phyloP scores from a whole-genome alignment of 2,888 invertebrate genomes.

The Chrysolina haemoptera region DNA sequence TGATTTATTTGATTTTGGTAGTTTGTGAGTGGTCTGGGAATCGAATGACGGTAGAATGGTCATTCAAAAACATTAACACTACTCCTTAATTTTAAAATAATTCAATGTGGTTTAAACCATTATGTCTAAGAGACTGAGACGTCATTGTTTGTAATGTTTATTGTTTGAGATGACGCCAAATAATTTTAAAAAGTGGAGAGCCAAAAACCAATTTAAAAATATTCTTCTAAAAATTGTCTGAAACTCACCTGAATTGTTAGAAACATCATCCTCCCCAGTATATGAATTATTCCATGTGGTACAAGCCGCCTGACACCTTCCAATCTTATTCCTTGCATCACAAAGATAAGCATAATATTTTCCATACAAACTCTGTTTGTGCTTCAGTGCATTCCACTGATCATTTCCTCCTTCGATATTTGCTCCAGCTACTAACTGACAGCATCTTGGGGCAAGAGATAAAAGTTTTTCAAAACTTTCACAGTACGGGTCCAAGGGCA shows the following conservation, averaged over 20 bases:
- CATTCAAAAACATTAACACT: too few species aligned
- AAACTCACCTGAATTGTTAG: slow-evolving; percentile 46
- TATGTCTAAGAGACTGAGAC: too few species aligned
- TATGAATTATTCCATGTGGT: slow-evolving; percentile 85
- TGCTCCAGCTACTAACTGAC: slow-evolving; percentile 64
- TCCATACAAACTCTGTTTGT: slow-evolving; percentile 80
- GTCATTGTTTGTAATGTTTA: too few species aligned
- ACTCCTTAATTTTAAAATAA: slow-evolving; percentile 31
- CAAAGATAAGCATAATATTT: slow-evolving; percentile 90
- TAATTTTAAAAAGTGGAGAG: too few species aligned
- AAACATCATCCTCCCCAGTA: slow-evolving; percentile 73
- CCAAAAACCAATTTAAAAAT: too few species aligned
- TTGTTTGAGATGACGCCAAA: too few species aligned
- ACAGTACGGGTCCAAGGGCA: slow-evolving; percentile 81
- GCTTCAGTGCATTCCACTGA: slow-evolving; percentile 73
- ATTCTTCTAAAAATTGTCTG: background rate
- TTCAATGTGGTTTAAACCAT: background rate
- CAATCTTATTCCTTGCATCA: slow-evolving; percentile 86
- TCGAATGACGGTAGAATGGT: too few species aligned
- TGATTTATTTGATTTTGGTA: too few species aligned
- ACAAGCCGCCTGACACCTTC: slow-evolving; percentile 82
- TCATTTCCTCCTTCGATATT: slow-evolving; percentile 56
- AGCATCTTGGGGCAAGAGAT: slow-evolving; percentile 80
- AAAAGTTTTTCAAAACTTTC: slow-evolving; percentile 84
- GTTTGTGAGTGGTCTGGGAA: too few species aligned